Evolutionary conservation across 2,113 vertebrate genomes (phyloP).

Genomic region (Tetraodon nigroviridis): DNA sequence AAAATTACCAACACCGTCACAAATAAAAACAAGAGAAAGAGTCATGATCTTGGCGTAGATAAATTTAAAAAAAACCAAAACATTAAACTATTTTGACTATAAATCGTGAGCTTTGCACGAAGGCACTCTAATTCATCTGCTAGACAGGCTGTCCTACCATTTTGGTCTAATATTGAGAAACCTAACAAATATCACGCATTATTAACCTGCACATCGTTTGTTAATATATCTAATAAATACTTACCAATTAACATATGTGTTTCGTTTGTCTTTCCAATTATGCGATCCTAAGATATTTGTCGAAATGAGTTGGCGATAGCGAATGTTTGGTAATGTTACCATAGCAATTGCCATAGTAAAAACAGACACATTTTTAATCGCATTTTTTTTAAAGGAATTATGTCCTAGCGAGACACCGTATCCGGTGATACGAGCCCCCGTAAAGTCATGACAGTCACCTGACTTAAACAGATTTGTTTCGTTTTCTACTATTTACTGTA

Average conservation of each 20-base stretch:
- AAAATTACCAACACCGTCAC: constrained; percentile 79
- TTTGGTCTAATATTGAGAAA: no score
- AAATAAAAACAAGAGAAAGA: constrained; percentile 22
- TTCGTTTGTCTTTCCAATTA: no score
- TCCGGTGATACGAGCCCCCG: constrained; percentile 17
- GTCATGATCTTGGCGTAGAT: not conserved
- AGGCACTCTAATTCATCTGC: constrained; percentile 83
- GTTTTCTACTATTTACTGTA: not conserved
- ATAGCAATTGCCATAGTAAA: constrained; percentile 35
- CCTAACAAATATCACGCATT: no score
- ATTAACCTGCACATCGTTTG: no score
- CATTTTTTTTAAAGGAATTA: not conserved
- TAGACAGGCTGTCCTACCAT: constrained; percentile 72
- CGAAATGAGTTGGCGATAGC: not conserved
- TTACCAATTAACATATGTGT: no score
- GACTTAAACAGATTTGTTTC: constrained; percentile 49
- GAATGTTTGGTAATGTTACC: not conserved
- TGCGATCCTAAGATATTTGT: not conserved
- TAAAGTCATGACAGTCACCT: constrained; percentile 59
- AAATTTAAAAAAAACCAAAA: constrained; percentile 12
- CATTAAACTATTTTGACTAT: constrained; percentile 77
- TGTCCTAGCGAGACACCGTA: constrained; percentile 44
- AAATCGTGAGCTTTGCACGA: constrained; percentile 82
- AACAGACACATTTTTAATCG: constrained; percentile 4
- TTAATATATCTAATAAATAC: no score